A percentile compares a stretch with the other conserved stretches of the same genome.
phyloP scores from a whole-genome alignment of 2,888 invertebrate genomes.

The Drosophila colorata region DNA sequence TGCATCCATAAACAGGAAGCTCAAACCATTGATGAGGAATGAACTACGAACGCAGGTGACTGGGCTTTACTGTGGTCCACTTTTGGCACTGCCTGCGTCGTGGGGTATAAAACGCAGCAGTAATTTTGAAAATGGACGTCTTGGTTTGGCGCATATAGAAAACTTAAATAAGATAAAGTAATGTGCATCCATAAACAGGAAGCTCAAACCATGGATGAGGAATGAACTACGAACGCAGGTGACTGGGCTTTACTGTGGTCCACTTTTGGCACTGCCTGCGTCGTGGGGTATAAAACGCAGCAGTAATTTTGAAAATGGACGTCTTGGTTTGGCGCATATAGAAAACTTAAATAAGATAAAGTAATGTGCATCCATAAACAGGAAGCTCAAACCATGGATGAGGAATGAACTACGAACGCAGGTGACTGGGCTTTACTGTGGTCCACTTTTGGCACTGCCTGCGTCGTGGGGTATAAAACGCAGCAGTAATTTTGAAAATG shows the following conservation, averaged over 20 bases:
- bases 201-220: slow-evolving; percentile 9
- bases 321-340: slow-evolving; percentile 61
- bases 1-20: slow-evolving; percentile 32
- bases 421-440: slow-evolving; percentile 84
- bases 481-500: slow-evolving; percentile 87
- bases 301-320: slow-evolving; percentile 87
- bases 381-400: slow-evolving; percentile 16
- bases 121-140: slow-evolving; percentile 86
- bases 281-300: slow-evolving; percentile 79
- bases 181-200: slow-evolving; percentile 37
- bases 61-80: slow-evolving; percentile 87
- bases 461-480: slow-evolving; percentile 78
- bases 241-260: slow-evolving; percentile 86
- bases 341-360: no score
- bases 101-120: slow-evolving; percentile 83
- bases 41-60: slow-evolving; percentile 76
- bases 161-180: not conserved
- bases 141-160: no score
- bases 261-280: slow-evolving; percentile 88
- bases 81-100: slow-evolving; percentile 87
- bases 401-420: slow-evolving; percentile 72
- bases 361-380: slow-evolving; percentile 32
- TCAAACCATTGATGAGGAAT: slow-evolving; percentile 6
- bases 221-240: slow-evolving; percentile 76
- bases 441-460: slow-evolving; percentile 89